Evolutionary conservation across 2,113 vertebrate species (phyloP).

Genomic region (Tragelaphus imberbis): DNA sequence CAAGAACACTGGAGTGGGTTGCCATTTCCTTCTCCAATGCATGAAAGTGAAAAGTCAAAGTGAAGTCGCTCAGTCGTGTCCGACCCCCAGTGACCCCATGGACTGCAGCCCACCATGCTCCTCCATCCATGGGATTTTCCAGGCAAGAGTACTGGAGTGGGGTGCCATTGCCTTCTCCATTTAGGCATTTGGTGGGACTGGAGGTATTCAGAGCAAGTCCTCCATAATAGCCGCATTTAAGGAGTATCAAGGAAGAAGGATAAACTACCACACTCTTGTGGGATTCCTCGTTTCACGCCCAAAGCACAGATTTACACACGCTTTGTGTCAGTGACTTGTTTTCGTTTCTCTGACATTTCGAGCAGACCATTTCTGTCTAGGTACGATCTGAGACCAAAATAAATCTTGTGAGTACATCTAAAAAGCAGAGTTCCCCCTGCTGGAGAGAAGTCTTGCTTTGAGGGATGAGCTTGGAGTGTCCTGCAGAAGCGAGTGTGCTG

Average conservation of each 20-base stretch:
- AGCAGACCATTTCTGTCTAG: neutral
- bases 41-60: too few species aligned
- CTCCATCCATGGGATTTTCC: too few species aligned
- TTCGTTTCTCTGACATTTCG: rapidly evolving
- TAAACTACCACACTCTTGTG: rapidly evolving
- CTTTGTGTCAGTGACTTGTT: neutral
- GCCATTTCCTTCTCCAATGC: too few species aligned
- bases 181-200: neutral
- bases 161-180: too few species aligned
- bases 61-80: too few species aligned
- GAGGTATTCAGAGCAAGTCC: neutral
- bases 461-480: neutral
- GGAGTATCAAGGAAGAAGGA: neutral
- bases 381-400: neutral
- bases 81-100: too few species aligned
- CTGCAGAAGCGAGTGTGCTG: neutral
- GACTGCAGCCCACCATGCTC: too few species aligned
- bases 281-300: neutral
- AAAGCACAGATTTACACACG: neutral
- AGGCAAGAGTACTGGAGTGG: too few species aligned
- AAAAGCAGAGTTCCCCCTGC: neutral
- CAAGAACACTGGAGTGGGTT: too few species aligned
- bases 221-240: neutral
- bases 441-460: neutral
- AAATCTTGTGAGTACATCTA: rapidly evolving